Evolutionary conservation across 2,888 invertebrate species (phyloP), one percentile per base, ranked within the genome.

Genomic region (Melangyna quadrimaculata): DNA sequence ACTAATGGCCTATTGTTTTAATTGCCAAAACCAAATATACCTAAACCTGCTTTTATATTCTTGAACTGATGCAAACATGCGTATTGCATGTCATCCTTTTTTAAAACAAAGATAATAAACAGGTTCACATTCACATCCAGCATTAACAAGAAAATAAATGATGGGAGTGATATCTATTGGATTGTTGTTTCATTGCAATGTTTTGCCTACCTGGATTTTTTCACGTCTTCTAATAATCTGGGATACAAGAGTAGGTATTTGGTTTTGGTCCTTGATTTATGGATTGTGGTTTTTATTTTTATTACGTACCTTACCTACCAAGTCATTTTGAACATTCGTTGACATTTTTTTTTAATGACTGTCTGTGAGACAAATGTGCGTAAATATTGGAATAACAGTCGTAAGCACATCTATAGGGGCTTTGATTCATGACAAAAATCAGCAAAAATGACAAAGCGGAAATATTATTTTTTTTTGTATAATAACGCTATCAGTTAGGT

Each of bases 1-100:
- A 75, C 80, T 81, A 86, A 81, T 81, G 69, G 81, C 69, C 77
- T 86, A 81, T 86, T 86, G 86, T 86, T 86, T 86, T 81, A 86
- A 86, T 86, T 86, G 77, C 77, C 75, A 84, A n/a, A 84, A 77
- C 75, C 78, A 71, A 79, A n/a, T n/a, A n/a, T n/a, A n/a, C n/a
- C n/a, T 65, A 79, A 75, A 79, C 75, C 80, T 84, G 10, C 45
- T 29, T 32, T n/a, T n/a, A n/a, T 45, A 75, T 75, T 83, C 59
- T 35, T 67, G 45, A 71, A 37, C 48, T 84, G 75, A 84, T 77
- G 71, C 84, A 80, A 80, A 75, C 80, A 84, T 72, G 61, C 61
- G 75, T 84, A 84, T 77, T 80, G 72, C 40, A 51, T 84, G 75
- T 72, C 80, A 77, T 80, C 67, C 80, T 48, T 79, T 65, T 40